Evolutionary conservation across 2,113 vertebrate species (phyloP).

Genomic region (Passer montanus): DNA sequence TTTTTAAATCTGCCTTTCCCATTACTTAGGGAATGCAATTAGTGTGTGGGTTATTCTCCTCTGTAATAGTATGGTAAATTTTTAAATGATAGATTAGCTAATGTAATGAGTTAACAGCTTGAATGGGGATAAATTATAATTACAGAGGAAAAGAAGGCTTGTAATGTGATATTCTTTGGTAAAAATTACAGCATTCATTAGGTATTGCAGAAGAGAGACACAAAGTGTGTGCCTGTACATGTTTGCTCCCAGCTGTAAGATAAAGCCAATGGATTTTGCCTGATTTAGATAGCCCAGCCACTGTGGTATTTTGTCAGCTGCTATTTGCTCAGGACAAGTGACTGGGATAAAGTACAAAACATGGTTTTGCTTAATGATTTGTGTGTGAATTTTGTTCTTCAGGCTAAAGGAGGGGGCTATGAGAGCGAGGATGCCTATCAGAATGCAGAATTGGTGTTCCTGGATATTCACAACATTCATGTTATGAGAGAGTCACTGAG

Average conservation of each 20-base stretch:
- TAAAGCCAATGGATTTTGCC: neutral
- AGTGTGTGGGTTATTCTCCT: neutral
- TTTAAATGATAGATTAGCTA: conserved; percentile 12
- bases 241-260: neutral
- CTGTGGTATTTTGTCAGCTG: neutral
- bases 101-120: conserved; percentile 29
- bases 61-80: conserved; percentile 6
- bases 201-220: neutral
- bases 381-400: neutral
- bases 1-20: neutral
- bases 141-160: conserved; percentile 7
- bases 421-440: conserved; percentile 98
- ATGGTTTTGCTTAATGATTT: neutral
- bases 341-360: neutral
- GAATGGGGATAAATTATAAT: conserved; percentile 45
- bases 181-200: conserved; percentile 21
- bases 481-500: conserved; percentile 96
- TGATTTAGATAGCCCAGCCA: neutral
- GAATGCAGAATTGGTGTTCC: conserved; percentile 92
- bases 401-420: conserved; percentile 97
- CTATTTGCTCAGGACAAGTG: neutral
- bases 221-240: neutral
- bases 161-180: conserved; percentile 17
- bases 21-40: neutral
- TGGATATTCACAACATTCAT: conserved; percentile 98